phyloP scores from a whole-genome alignment of 2,113 vertebrate species.

The Rhombomys opimus region DNA sequence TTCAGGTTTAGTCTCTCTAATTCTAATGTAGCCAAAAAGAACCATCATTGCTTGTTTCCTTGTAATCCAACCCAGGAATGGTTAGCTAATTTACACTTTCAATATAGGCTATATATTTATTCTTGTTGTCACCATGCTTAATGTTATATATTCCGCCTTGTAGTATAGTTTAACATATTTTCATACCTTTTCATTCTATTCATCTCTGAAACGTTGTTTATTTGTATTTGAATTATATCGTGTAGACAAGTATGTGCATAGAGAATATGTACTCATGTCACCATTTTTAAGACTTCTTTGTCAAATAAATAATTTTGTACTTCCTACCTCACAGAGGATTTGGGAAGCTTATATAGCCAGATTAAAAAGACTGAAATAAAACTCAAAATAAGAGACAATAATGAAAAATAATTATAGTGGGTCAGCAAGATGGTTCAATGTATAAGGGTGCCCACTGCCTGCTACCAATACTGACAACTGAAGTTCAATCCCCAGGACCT shows the following conservation, averaged over 20 bases:
- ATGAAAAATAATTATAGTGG: neutral
- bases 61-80: neutral
- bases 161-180: slow-evolving; percentile 9
- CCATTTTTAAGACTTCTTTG: neutral
- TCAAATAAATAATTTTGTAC: slow-evolving; percentile 12
- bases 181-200: slow-evolving; percentile 22
- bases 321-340: neutral
- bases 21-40: neutral
- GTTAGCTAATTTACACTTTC: neutral
- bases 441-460: neutral
- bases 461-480: neutral
- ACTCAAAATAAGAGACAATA: neutral
- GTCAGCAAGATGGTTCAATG: neutral
- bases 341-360: neutral
- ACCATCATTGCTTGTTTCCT: neutral
- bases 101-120: neutral
- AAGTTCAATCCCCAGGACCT: neutral
- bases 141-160: neutral
- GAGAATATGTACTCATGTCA: neutral
- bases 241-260: neutral
- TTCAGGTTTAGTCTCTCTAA: neutral
- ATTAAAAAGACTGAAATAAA: neutral
- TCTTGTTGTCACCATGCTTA: neutral
- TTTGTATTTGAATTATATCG: neutral
- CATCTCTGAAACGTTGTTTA: slow-evolving; percentile 42